A percentile compares a stretch with the other conserved stretches of the same genome.
Conservation (phyloP, 1,140 invertebrate genomes). For the Stegodyphus dumicola region DNA sequence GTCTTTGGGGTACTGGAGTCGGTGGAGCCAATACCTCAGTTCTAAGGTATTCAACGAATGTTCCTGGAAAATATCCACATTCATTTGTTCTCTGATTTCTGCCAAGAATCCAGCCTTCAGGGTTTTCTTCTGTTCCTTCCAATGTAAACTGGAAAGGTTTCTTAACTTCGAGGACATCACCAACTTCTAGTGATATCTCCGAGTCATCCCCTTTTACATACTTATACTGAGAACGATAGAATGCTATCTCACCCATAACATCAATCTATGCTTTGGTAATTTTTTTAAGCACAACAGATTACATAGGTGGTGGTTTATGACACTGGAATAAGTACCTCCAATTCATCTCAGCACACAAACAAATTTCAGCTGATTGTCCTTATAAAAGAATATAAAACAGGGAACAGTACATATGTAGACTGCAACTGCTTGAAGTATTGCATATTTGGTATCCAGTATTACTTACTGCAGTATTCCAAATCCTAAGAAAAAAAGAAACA, state of each 20-base stretch:
- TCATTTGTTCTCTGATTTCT: slow-evolving; percentile 63
- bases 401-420: too few species aligned
- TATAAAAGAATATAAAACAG: too few species aligned
- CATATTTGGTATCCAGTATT: too few species aligned
- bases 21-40: slow-evolving; percentile 41
- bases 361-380: too few species aligned
- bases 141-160: slow-evolving; percentile 63
- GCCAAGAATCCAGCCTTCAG: slow-evolving; percentile 63
- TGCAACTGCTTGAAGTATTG: too few species aligned
- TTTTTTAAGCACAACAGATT: not conserved
- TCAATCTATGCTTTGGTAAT: not conserved
- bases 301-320: slow-evolving; percentile 21
- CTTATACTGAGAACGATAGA: slow-evolving; percentile 60
- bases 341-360: slow-evolving; percentile 1
- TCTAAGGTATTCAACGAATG: slow-evolving; percentile 60
- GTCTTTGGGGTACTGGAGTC: slow-evolving; percentile 50
- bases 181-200: slow-evolving; percentile 58
- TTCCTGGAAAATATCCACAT: slow-evolving; percentile 63
- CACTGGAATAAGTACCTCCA: slow-evolving; percentile 10
- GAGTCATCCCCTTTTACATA: slow-evolving; percentile 53
- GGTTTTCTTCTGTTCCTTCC: slow-evolving; percentile 63
- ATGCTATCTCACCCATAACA: slow-evolving; percentile 60
- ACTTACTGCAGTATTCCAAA: too few species aligned
- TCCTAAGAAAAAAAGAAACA: too few species aligned
- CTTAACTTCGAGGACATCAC: slow-evolving; percentile 62